Evolutionary conservation across 2,797 vertebrate species (phyloP).

Genomic region (Pangasius mekongensis): DNA sequence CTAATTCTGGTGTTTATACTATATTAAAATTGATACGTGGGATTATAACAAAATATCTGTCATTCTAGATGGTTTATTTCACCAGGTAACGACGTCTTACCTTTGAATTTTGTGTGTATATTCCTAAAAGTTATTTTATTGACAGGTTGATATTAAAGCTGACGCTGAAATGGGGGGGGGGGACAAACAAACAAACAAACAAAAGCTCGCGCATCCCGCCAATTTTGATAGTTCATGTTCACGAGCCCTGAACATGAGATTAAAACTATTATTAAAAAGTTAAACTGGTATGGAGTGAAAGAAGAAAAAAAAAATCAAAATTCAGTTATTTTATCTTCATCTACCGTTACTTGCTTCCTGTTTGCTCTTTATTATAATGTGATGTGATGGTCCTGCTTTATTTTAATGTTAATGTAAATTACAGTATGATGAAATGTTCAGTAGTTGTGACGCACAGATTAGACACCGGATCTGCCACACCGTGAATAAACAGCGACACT

Average conservation of each 20-base stretch:
- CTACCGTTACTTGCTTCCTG: not conserved
- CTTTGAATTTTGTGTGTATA: not conserved
- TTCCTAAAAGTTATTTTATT: not conserved
- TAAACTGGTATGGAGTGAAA: no score
- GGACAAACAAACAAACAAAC: no score
- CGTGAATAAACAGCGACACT: not conserved
- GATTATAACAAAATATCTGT: not conserved
- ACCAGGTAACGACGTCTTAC: not conserved
- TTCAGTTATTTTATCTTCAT: not conserved
- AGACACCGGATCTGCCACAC: not conserved
- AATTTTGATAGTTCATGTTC: not conserved
- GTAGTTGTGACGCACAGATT: not conserved
- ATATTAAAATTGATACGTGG: not conserved
- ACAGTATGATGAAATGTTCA: not conserved
- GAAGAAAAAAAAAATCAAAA: not conserved
- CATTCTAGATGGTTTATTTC: not conserved
- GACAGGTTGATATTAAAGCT: not conserved
- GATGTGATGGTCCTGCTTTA: not conserved
- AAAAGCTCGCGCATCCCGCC: constrained; percentile 9
- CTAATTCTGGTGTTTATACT: not conserved
- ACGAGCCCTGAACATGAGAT: not conserved
- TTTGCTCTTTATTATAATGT: not conserved
- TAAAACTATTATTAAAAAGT: not conserved
- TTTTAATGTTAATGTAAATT: not conserved
- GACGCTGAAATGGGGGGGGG: no score